These are phyloP conservation scores for Saguinus midas DNA, from an alignment of 2,113 vertebrate species.

Conservation along the genomic window DNA sequence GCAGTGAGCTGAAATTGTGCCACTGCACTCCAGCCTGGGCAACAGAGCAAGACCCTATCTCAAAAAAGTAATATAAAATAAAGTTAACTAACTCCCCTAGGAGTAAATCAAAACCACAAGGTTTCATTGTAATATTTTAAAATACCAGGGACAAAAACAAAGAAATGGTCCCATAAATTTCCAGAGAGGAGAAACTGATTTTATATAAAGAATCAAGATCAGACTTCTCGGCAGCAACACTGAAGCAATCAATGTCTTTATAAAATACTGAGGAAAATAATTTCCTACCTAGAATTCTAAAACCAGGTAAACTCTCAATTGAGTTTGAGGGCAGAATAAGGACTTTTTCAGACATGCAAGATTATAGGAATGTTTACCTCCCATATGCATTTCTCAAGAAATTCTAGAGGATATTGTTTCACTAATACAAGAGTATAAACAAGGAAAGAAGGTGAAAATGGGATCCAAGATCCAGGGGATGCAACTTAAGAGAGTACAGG, in stretches of 20 bases:
- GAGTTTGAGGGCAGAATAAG: background rate
- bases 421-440: background rate
- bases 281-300: conserved; percentile 9
- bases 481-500: background rate
- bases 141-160: background rate
- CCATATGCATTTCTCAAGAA: background rate
- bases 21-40: too few species aligned
- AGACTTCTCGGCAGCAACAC: background rate
- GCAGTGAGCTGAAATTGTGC: too few species aligned
- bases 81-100: background rate
- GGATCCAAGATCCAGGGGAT: background rate
- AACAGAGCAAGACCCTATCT: too few species aligned
- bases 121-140: background rate
- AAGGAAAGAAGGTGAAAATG: background rate
- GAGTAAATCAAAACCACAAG: background rate
- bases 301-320: background rate
- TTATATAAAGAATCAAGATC: background rate
- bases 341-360: background rate
- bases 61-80: background rate
- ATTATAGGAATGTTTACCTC: background rate
- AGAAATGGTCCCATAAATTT: background rate
- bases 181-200: background rate
- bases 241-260: background rate
- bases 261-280: background rate
- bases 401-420: background rate